Evolutionary conservation across 2,113 vertebrate genomes (phyloP), one percentile per base, ranked within the genome.

Genomic region (Notothenia rossii): DNA sequence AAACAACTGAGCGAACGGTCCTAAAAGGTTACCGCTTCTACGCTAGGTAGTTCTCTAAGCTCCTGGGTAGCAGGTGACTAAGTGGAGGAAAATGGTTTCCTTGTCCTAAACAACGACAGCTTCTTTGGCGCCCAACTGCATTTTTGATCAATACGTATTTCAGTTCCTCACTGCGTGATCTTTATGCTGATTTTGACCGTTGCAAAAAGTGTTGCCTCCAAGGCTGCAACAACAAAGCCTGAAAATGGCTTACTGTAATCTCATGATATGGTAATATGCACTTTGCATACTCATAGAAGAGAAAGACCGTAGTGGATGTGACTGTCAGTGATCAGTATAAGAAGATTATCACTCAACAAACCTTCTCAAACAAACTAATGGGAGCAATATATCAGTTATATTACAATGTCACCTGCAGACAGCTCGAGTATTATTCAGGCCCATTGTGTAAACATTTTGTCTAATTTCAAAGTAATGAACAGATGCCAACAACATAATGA

Each of bases 221-320:
- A 73, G 58, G 63, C 74, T 55, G 71, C 1, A 74, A 36, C 58
- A 61, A 73, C 48, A 69, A 68, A 82, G 75, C 69, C 54, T 67
- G 53, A 77, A 76, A 88, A 88, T 51, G 67, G 79, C 82, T 90
- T 82, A 89, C 53, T 72, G 56, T 88, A 86, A 89, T 86, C 85
- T 75, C 62, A 88, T 86, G 65, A 86, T 82, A 82, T 79, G 87
- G 70, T 87, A 88, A 86, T 86, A 82, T 62, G 59, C 75, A 64
- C 43, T 79, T 71, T 78, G 49, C 50, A 81, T 80, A 71, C 69
- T 81, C 56, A 45, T 7, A 51, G 60, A 64, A 40, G 22, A 20
- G 10, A 63, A 71, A 72, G 45, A 68, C 53, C 1, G 8, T 33
- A 73, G 69, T 53, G 15, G 40, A 80, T 71, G 59, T 22, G 81